phyloP scores from a whole-genome alignment of 2,797 vertebrate genomes.

The Mormyrops attenuatus region DNA sequence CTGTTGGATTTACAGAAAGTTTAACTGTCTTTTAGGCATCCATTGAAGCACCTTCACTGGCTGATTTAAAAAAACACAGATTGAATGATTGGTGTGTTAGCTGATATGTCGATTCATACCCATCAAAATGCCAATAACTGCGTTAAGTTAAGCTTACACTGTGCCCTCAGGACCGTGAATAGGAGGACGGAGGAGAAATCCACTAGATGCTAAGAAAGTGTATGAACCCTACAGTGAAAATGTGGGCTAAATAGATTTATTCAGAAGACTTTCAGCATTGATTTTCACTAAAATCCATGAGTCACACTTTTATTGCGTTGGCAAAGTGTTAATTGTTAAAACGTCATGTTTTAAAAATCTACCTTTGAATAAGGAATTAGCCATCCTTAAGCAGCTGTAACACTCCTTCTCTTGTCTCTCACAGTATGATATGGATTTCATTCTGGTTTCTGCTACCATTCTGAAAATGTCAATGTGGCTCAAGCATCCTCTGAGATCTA shows the following conservation, averaged over 20 bases:
- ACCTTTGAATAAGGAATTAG: background rate
- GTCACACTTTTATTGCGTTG: background rate
- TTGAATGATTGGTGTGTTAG: background rate
- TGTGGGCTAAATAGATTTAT: background rate
- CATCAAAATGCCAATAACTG: constrained; percentile 1
- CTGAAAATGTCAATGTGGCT: background rate
- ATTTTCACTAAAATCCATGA: background rate
- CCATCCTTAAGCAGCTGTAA: background rate
- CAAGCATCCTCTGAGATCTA: background rate
- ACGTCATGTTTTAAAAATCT: background rate
- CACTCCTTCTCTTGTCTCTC: background rate
- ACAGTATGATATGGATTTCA: background rate
- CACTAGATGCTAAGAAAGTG: background rate
- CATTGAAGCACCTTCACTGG: background rate
- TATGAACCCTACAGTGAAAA: background rate
- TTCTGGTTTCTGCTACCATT: background rate
- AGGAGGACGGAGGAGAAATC: background rate
- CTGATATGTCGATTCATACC: background rate
- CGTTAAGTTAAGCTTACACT: background rate
- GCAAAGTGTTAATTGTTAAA: background rate
- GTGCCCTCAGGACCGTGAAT: background rate
- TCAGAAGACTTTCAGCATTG: background rate
- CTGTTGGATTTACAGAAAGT: background rate
- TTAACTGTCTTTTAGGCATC: background rate
- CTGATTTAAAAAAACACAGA: background rate